A percentile compares a stretch with the other conserved stretches of the same genome.
phyloP scores from a whole-genome alignment of 2,797 vertebrate genomes.

The Peromyscus aztecus region DNA sequence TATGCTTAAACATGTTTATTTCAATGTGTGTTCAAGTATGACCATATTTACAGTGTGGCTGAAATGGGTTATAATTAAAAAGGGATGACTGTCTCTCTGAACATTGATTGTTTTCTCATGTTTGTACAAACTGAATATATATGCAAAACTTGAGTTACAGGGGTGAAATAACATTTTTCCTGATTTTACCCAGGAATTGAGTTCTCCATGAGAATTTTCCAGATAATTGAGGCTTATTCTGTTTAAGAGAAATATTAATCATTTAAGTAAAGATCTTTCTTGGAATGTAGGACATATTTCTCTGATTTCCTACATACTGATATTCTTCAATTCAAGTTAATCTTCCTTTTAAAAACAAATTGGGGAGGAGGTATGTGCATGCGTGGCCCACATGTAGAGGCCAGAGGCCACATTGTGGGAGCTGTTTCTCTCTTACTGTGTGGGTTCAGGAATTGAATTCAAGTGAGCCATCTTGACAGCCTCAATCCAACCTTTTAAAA shows the following conservation, averaged over 20 bases:
- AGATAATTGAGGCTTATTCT: constrained; percentile 40
- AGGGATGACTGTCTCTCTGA: constrained; percentile 51
- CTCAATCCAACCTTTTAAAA: neutral
- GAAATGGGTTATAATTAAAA: constrained; percentile 64
- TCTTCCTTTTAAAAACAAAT: neutral
- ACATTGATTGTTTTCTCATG: constrained; percentile 68
- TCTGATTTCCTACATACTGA: constrained; percentile 2
- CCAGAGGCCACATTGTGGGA: neutral
- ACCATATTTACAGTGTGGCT: constrained; percentile 67
- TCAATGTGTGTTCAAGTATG: constrained; percentile 67
- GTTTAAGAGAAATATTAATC: constrained; percentile 27
- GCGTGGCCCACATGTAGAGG: too few species aligned
- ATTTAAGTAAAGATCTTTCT: constrained; percentile 53
- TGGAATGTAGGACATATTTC: neutral
- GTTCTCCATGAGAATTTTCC: constrained; percentile 12
- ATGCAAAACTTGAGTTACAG: neutral
- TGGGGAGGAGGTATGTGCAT: neutral
- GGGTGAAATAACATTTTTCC: neutral
- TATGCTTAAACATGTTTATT: constrained; percentile 67
- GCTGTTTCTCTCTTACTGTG: neutral
- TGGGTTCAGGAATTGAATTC: neutral
- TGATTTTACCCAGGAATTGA: constrained; percentile 10
- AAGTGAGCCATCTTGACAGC: neutral
- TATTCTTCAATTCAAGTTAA: constrained; percentile 2
- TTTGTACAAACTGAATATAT: constrained; percentile 31